These are phyloP conservation scores for Halcyon badia DNA, from an alignment of 2,797 vertebrate genomes.

Conservation along the genomic window DNA sequence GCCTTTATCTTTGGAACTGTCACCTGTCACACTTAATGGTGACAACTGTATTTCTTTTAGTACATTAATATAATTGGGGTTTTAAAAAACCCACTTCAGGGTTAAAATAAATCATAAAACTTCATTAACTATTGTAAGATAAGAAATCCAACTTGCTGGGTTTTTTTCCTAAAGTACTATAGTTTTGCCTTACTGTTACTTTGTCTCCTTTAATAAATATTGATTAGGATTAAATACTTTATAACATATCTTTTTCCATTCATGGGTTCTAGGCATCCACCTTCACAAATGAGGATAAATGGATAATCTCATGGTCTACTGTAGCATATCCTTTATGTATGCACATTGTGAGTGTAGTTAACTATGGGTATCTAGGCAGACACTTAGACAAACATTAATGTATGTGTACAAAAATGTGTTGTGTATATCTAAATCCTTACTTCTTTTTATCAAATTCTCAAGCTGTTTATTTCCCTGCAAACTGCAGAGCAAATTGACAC, in stretches of 20 bases:
- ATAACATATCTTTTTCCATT: constrained; percentile 21
- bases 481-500: background rate
- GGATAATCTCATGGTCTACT: constrained; percentile 39
- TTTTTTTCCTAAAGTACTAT: background rate
- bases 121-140: constrained; percentile 12
- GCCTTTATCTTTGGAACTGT: constrained; percentile 38
- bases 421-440: background rate
- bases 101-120: constrained; percentile 57
- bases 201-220: constrained; percentile 62
- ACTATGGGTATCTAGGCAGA: background rate
- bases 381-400: background rate
- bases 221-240: constrained; percentile 67
- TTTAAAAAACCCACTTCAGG: background rate
- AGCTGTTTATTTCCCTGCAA: background rate
- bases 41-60: constrained; percentile 21
- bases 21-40: constrained; percentile 4
- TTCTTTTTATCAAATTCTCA: background rate
- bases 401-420: background rate
- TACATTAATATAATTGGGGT: constrained; percentile 9
- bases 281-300: constrained; percentile 67
- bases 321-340: background rate
- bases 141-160: background rate
- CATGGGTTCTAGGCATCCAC: constrained; percentile 5
- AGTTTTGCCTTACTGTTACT: constrained; percentile 17
- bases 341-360: background rate